These are phyloP conservation scores for Trissolcus brochymenae DNA, from an alignment of 2,888 invertebrate species.

Conservation along the genomic window DNA sequence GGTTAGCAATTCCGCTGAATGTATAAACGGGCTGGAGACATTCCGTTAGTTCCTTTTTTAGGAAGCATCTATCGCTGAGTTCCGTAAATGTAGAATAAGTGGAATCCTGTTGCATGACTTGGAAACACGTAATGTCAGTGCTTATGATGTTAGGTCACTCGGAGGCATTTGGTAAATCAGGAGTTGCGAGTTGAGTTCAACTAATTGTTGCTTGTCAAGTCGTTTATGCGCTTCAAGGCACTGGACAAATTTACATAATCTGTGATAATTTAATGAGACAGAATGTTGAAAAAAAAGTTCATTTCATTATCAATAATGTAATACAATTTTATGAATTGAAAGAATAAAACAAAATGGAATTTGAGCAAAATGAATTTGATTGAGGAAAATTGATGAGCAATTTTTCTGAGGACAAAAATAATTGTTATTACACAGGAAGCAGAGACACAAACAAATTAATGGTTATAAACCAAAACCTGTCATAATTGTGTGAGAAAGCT, in stretches of 20 bases:
- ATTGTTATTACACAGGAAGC: not conserved
- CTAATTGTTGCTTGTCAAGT: not conserved
- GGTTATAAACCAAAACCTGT: constrained; percentile 27
- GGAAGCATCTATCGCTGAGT: constrained; percentile 27
- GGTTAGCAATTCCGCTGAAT: constrained; percentile 21
- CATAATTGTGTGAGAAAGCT: constrained; percentile 2
- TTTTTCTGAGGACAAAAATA: not conserved
- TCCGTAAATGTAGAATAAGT: constrained; percentile 32
- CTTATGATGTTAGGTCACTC: constrained; percentile 8
- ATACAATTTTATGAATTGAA: too few species aligned
- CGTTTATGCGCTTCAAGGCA: not conserved
- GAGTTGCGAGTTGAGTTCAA: not conserved
- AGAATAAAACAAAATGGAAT: too few species aligned
- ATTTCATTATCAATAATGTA: too few species aligned
- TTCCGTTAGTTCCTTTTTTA: constrained; percentile 48
- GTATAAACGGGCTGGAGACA: constrained; percentile 16
- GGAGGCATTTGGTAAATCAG: constrained; percentile 2
- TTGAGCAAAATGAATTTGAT: too few species aligned
- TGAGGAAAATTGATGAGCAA: too few species aligned
- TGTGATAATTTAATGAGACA: not conserved
- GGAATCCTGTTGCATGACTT: constrained; percentile 31
- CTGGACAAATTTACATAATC: too few species aligned
- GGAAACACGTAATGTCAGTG: constrained; percentile 21
- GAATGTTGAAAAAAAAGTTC: not conserved
- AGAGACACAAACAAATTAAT: not conserved